Conservation (phyloP, 2,113 vertebrate genomes). For the Delphinapterus leucas region DNA sequence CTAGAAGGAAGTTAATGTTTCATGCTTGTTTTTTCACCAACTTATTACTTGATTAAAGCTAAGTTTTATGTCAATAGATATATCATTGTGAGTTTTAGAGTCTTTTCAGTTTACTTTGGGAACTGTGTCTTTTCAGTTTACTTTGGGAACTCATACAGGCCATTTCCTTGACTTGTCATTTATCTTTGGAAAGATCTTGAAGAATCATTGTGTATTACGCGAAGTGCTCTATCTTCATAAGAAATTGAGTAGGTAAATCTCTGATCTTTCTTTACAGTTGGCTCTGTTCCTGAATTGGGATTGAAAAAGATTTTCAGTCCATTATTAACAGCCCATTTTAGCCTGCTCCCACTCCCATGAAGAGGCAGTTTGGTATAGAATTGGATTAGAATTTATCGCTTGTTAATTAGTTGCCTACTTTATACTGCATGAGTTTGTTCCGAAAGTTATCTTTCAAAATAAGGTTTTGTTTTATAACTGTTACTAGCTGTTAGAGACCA, state of each 20-base stretch:
- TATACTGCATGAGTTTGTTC: constrained; percentile 11
- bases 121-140: constrained; percentile 26
- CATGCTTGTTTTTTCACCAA: constrained; percentile 1
- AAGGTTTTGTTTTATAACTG: neutral
- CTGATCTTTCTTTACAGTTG: neutral
- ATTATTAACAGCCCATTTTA: neutral
- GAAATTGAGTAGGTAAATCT: neutral
- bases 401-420: neutral
- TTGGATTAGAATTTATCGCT: neutral
- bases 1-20: neutral
- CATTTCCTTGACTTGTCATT: neutral
- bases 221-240: neutral
- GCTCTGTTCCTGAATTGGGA: neutral
- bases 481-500: neutral
- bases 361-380: neutral
- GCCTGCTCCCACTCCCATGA: neutral
- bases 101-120: constrained; percentile 35
- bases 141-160: neutral
- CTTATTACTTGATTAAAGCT: neutral
- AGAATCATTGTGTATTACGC: constrained; percentile 11
- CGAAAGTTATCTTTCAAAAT: constrained; percentile 29
- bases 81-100: neutral
- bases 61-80: constrained; percentile 24
- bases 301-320: neutral
- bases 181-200: constrained; percentile 39